A percentile compares a stretch with the other conserved stretches of the same genome.
Evolutionary conservation across 2,113 vertebrate species (phyloP).

Genomic region (Charina bottae): DNA sequence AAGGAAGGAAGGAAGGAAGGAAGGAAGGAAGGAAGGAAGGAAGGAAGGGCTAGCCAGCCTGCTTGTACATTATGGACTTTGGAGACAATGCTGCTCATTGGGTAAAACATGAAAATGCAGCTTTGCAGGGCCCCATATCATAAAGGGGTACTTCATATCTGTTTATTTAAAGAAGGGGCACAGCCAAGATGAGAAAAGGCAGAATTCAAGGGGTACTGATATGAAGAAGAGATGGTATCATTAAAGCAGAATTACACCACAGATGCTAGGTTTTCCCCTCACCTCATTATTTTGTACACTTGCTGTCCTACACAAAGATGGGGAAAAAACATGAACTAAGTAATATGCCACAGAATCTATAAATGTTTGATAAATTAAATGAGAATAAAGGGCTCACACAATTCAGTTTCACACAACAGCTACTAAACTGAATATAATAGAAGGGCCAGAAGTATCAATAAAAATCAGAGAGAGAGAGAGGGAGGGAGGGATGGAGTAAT

Average conservation of each 20-base stretch:
- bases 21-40: too few species aligned
- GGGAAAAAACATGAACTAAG: background rate
- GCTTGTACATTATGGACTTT: background rate
- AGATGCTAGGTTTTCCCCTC: background rate
- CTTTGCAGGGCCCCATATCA: background rate
- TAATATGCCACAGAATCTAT: background rate
- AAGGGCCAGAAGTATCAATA: background rate
- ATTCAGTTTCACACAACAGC: background rate
- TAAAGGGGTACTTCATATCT: background rate
- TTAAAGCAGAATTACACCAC: background rate
- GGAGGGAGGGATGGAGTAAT: too few species aligned
- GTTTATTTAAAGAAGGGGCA: background rate
- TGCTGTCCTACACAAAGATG: background rate
- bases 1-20: too few species aligned
- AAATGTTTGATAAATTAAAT: background rate
- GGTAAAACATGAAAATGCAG: background rate
- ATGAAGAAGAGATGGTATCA: background rate
- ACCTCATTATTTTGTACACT: background rate
- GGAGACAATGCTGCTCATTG: background rate
- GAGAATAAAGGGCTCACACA: background rate
- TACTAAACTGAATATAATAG: background rate
- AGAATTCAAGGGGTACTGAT: background rate
- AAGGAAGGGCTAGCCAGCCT: too few species aligned
- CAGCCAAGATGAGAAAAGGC: background rate
- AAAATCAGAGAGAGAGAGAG: background rate